phyloP scores from a whole-genome alignment of 2,888 invertebrate species.

The Rhagium mordax region DNA sequence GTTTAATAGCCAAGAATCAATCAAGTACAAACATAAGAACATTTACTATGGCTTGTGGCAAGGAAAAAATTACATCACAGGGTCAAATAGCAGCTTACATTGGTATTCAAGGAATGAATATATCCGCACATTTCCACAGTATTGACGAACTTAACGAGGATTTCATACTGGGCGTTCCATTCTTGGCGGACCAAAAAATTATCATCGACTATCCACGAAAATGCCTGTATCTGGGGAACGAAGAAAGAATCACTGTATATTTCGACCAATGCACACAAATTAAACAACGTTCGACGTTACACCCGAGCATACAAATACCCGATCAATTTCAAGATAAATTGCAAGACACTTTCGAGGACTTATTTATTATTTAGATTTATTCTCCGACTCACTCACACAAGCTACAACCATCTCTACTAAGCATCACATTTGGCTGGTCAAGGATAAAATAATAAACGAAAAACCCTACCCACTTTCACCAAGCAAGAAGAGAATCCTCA shows the following conservation, averaged over 20 bases:
- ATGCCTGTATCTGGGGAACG: background rate
- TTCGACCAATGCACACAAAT: no score
- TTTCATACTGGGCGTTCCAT: background rate
- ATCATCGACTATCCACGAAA: background rate
- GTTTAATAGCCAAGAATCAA: background rate
- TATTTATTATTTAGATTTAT: background rate
- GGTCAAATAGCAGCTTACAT: background rate
- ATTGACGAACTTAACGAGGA: background rate
- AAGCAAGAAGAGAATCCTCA: background rate
- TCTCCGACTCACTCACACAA: background rate
- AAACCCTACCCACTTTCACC: background rate
- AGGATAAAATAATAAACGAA: background rate
- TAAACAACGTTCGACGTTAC: no score
- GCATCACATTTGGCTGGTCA: background rate
- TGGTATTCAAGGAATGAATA: background rate
- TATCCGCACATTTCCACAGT: background rate
- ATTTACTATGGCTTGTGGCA: background rate
- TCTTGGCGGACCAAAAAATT: background rate
- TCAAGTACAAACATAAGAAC: no score
- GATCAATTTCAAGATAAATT: background rate
- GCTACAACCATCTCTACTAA: background rate
- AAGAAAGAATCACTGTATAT: background rate
- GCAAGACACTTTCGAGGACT: background rate
- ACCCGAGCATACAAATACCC: background rate
- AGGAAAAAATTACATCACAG: background rate